phyloP scores from a whole-genome alignment of 2,113 vertebrate genomes.

The Myotis yumanensis region DNA sequence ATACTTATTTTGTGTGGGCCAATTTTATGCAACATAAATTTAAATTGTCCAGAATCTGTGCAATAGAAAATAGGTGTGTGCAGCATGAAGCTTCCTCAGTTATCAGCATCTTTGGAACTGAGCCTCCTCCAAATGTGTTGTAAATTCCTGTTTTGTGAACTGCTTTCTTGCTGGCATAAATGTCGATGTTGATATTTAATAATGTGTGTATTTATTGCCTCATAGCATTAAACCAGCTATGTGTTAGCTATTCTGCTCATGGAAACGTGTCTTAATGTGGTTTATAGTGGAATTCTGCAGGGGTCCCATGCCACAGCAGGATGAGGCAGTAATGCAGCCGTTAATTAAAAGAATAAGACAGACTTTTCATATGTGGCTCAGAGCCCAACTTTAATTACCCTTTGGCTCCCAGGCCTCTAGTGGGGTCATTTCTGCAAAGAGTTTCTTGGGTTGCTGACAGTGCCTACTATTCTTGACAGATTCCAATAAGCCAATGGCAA shows the following conservation, averaged over 20 bases:
- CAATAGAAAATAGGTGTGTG: slow-evolving; percentile 15
- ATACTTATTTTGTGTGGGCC: slow-evolving; percentile 22
- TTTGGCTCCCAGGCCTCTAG: slow-evolving; percentile 6
- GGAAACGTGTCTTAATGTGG: slow-evolving; percentile 51
- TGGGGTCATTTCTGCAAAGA: slow-evolving; percentile 61
- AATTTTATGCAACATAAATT: slow-evolving; percentile 52
- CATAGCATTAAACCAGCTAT: slow-evolving; percentile 72
- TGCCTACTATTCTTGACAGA: slow-evolving; percentile 30
- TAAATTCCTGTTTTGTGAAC: neutral
- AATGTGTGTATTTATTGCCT: slow-evolving; percentile 68
- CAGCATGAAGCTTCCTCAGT: neutral
- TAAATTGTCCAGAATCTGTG: neutral
- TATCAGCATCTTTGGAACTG: slow-evolving; percentile 32
- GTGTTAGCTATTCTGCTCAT: slow-evolving; percentile 50
- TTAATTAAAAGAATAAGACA: slow-evolving; percentile 72
- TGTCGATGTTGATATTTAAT: slow-evolving; percentile 27
- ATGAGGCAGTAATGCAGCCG: slow-evolving; percentile 46
- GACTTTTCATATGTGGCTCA: slow-evolving; percentile 66
- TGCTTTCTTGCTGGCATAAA: slow-evolving; percentile 50
- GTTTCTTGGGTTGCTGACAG: slow-evolving; percentile 52
- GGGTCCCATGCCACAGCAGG: slow-evolving; percentile 3
- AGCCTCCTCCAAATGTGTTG: neutral
- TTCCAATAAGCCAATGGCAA: slow-evolving; percentile 51
- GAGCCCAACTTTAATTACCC: slow-evolving; percentile 64
- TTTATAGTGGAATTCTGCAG: slow-evolving; percentile 68